phyloP scores from a whole-genome alignment of 2,888 invertebrate genomes.

The Heteropelma amictum region DNA sequence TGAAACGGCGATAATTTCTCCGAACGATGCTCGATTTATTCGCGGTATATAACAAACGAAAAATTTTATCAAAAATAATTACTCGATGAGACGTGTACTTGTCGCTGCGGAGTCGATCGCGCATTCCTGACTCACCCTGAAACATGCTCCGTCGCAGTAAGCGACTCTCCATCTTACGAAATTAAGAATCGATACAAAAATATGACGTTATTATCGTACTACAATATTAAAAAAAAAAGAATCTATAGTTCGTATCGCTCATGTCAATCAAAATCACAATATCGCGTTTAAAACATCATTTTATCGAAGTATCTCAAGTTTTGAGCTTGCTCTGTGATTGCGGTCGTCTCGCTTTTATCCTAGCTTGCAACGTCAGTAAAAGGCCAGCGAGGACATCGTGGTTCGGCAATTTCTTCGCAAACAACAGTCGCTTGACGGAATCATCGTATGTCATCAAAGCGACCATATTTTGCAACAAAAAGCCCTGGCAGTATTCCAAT shows the following conservation, averaged over 20 bases:
- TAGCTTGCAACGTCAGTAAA: constrained; percentile 87
- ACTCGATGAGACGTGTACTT: no score
- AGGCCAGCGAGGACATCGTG: constrained; percentile 93
- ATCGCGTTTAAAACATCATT: constrained; percentile 29
- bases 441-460: constrained; percentile 94
- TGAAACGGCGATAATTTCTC: no score
- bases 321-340: constrained; percentile 56
- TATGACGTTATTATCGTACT: constrained; percentile 11
- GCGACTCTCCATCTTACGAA: no score
- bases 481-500: constrained; percentile 93
- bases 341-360: constrained; percentile 84
- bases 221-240: constrained; percentile 6
- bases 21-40: no score
- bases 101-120: no score
- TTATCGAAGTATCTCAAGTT: constrained; percentile 31
- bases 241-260: no score
- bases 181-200: no score
- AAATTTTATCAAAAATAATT: no score
- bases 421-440: constrained; percentile 91
- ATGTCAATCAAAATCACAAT: constrained; percentile 47
- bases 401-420: constrained; percentile 93
- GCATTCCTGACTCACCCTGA: no score
- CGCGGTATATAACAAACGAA: no score
- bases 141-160: no score
- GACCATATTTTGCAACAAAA: constrained; percentile 95